Conservation (phyloP, 2,797 vertebrate species). For the Tokudaia muenninki region DNA sequence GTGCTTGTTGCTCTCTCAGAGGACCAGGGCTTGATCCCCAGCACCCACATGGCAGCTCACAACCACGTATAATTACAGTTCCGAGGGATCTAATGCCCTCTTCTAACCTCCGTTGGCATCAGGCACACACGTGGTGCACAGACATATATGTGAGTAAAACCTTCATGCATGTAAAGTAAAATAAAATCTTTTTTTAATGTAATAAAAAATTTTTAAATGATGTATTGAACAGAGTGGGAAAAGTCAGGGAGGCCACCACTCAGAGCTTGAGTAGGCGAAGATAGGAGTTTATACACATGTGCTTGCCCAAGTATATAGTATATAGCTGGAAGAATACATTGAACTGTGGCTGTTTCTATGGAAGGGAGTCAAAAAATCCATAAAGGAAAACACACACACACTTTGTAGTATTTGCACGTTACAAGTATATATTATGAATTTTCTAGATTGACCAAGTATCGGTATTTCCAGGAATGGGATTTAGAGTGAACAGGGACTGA, state of each 20-base stretch:
- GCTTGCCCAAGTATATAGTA: neutral
- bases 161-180: neutral
- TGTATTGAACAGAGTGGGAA: neutral
- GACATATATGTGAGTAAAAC: neutral
- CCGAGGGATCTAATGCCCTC: neutral
- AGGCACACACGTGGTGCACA: neutral
- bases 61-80: neutral
- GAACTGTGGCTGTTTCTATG: neutral
- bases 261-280: neutral
- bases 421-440: neutral
- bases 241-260: neutral
- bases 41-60: neutral
- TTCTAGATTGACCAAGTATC: neutral
- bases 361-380: neutral
- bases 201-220: neutral
- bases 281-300: accelerated
- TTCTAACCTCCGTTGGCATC: neutral
- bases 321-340: neutral
- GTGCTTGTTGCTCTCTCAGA: neutral
- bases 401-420: constrained; percentile 19
- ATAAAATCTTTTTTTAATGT: neutral
- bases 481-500: neutral
- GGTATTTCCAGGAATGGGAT: neutral
- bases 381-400: neutral
- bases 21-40: neutral